Conservation (phyloP, 2,797 vertebrate genomes). For the Enoplosus armatus region DNA sequence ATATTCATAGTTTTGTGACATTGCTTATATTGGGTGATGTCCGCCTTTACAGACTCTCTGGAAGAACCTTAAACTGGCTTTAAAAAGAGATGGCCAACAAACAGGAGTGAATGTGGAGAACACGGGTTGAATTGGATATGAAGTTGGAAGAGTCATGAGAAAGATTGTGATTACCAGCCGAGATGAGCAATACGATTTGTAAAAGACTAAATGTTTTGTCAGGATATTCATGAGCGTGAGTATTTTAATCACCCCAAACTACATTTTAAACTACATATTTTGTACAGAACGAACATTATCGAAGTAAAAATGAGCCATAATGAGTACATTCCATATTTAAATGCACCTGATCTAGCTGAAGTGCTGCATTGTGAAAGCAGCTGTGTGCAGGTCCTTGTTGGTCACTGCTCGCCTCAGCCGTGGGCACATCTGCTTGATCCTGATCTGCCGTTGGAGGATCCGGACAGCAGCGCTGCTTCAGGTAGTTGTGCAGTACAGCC, state of each 20-base stretch:
- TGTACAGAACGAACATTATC: neutral
- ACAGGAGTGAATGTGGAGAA: conserved; percentile 31
- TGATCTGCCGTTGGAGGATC: neutral
- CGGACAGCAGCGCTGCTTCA: too few relatives aligned
- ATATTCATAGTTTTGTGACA: conserved; percentile 3
- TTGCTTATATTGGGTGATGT: neutral
- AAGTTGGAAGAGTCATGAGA: neutral
- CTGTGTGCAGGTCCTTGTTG: neutral
- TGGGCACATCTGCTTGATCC: neutral
- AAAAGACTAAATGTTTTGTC: neutral
- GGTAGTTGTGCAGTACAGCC: neutral
- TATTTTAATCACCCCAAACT: neutral
- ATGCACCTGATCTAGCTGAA: neutral
- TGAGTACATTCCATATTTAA: neutral
- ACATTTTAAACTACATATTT: neutral
- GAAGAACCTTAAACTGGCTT: conserved; percentile 30
- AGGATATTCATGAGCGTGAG: neutral
- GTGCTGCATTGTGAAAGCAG: neutral
- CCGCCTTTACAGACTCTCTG: conserved; percentile 31
- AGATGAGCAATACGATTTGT: too few relatives aligned
- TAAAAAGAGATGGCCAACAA: conserved; percentile 26
- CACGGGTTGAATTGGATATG: neutral
- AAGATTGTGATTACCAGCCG: too few relatives aligned
- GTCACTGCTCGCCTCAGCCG: neutral
- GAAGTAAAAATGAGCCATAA: neutral